Percentiles rank a stretch among this genome's conserved stretches.
Conservation (phyloP, 2,797 vertebrate species). For the Salmo trutta region DNA sequence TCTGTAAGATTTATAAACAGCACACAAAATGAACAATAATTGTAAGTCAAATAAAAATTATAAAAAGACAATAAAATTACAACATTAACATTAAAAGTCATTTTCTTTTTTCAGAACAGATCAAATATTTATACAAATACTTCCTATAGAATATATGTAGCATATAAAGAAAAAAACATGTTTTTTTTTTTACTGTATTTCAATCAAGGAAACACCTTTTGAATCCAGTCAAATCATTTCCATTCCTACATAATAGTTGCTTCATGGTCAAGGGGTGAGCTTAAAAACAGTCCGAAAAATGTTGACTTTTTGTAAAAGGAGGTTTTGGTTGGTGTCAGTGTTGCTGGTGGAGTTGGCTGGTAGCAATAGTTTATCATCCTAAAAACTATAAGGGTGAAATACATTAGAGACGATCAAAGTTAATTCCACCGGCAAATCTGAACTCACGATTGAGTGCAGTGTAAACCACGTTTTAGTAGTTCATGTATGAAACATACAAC, state of each 20-base stretch:
- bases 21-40: slow-evolving; percentile 50
- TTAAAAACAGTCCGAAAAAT: slow-evolving; percentile 5
- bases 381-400: background rate
- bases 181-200: slow-evolving; percentile 19
- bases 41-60: slow-evolving; percentile 40
- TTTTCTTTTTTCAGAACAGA: slow-evolving; percentile 42
- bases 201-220: slow-evolving; percentile 25
- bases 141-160: slow-evolving; percentile 44
- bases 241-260: slow-evolving; percentile 15
- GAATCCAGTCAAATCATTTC: slow-evolving; percentile 35
- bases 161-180: slow-evolving; percentile 31
- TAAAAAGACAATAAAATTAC: slow-evolving; percentile 55
- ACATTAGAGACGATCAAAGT: background rate
- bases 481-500: background rate
- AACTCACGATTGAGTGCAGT: background rate
- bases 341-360: background rate
- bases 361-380: background rate
- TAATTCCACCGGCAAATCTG: background rate
- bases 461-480: background rate
- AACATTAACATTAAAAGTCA: slow-evolving; percentile 58
- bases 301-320: background rate
- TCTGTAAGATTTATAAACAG: slow-evolving; percentile 58
- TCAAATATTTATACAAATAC: slow-evolving; percentile 60
- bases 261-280: slow-evolving; percentile 11
- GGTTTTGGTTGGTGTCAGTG: slow-evolving; percentile 1